Evolutionary conservation across 2,888 invertebrate genomes (phyloP), one percentile per base, ranked within the genome.

Genomic region (Ernsta delagoae): DNA sequence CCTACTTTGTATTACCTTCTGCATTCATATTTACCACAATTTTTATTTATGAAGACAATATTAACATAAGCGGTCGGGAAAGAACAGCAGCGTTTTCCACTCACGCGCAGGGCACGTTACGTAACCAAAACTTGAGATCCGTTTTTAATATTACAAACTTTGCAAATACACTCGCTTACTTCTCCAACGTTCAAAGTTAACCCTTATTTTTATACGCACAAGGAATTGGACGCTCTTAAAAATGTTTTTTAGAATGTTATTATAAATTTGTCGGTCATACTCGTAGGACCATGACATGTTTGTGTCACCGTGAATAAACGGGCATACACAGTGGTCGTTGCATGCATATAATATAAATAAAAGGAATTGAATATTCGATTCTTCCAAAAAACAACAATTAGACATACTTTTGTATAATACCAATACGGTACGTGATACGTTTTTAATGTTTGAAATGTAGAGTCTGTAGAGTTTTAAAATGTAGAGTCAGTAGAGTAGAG

Each of bases 281-380:
- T 41, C 41, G 41, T 41, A 85, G 80, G 79, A 85, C 87, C 88
- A 85, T 90, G 86, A 84, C 88, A 83, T 81, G 79, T 85, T 87
- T 86, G 84, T 87, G 85, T 80, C 81, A 89, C 89, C 91, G 87
- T 90, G 87, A 78, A 86, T 89, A 92, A 92, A 89, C 83, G 88
- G 85, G 86, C 90, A 86, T 76, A 86, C 73, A 75, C 83, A 77
- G 77, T 79, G 81, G 74, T 76, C 76, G 78, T 83, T 87, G 84
- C 83, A 88, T 86, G 85, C 81, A 84, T 82, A 85, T 84, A 85
- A 36, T 67, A 59, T 65, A 57, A 57, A 62, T 62, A 57, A 59
- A 68, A 62, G 57, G 31, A 60, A 56, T 59, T 63, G 34, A 63
- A 62, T 61, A 67, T 70, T 62, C 75, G 74, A 73, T 62, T 73